Evolutionary conservation across 2,888 invertebrate species (phyloP), one percentile per base, ranked within the genome.

Genomic region (Cryptus viduatorius): DNA sequence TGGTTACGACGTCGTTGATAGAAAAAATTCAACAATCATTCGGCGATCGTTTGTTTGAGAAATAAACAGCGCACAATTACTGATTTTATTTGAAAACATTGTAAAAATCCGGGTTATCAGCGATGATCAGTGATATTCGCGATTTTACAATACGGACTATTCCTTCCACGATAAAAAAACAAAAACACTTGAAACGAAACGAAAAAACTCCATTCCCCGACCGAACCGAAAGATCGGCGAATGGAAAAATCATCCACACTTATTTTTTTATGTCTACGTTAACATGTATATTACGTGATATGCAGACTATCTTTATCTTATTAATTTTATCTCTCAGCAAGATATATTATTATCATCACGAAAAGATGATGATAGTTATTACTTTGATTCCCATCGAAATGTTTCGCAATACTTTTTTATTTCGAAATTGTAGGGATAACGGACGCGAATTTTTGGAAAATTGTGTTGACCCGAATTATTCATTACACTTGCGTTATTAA

Each of bases 211-310:
- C 46, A 73, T 61, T 73, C 46, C 24, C 37, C 42, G 56, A 72
- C 14, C 29, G 44, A 61, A 46, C 29, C 29, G 46, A 46, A 59
- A 31, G n/a, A 46, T 61, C n/a, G 46, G 44, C 10, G 61, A 29
- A 44, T n/a, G 46, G 29, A 10, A 61, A 46, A 12, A 1, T 73
- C 44, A 46, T 42, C 12, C 10, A 61, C 29, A n/a, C 16, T 61
- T 73, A 61, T 73, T 73, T 73, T 73, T 77, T 48, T 53, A 61
- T 64, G n/a, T 46, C 64, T 67, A 67, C 56, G 31, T 59, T 31
- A 14, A 68, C 68, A 44, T 53, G 61, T 64, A 64, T 31, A 48
- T 64, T 64, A 64, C 75, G 75, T 64, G 48, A 75, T 50, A 64
- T 31, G 50, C 44, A 29, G 50, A 75, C 19, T 42, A 56, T 42